Evolutionary conservation across 1,140 invertebrate species (phyloP).

Genomic region (Hylaeus anthracinus): DNA sequence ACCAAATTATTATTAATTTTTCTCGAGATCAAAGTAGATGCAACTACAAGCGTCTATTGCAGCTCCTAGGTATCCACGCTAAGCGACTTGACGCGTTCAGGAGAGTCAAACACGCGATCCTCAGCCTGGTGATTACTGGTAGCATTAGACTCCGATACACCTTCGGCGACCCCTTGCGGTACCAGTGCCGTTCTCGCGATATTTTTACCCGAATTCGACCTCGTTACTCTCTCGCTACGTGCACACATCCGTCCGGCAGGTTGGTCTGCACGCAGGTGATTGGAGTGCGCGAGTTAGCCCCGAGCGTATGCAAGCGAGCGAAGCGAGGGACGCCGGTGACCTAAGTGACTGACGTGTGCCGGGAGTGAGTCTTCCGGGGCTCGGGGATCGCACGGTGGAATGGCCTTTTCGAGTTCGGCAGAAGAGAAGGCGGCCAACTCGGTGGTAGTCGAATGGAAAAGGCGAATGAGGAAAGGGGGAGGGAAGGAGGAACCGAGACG

Average conservation of each 20-base stretch:
- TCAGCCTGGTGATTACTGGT: slow-evolving; percentile 27
- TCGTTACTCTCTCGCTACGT: background rate
- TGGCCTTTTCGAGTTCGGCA: slow-evolving; percentile 36
- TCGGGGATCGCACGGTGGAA: slow-evolving; percentile 28
- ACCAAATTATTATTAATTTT: too few relatives aligned
- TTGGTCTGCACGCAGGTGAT: slow-evolving; percentile 37
- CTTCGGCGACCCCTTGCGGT: slow-evolving; percentile 6
- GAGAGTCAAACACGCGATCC: slow-evolving; percentile 27
- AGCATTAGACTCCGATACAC: slow-evolving; percentile 31
- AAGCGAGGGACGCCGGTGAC: slow-evolving; percentile 39
- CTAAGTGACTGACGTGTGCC: slow-evolving; percentile 53
- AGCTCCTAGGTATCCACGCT: too few relatives aligned
- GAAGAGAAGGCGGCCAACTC: slow-evolving; percentile 13
- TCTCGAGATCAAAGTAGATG: too few relatives aligned
- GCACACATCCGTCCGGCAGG: background rate
- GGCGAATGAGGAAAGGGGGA: background rate
- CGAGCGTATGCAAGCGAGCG: slow-evolving; percentile 30
- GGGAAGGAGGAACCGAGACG: background rate
- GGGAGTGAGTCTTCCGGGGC: slow-evolving; percentile 62
- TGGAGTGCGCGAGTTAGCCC: slow-evolving; percentile 35
- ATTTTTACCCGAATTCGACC: background rate
- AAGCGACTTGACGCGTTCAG: background rate
- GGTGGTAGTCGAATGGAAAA: slow-evolving; percentile 14
- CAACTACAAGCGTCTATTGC: too few relatives aligned
- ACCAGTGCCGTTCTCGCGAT: background rate